Evolutionary conservation across 2,113 vertebrate species (phyloP).

Genomic region (Hydrochoerus hydrochaeris): DNA sequence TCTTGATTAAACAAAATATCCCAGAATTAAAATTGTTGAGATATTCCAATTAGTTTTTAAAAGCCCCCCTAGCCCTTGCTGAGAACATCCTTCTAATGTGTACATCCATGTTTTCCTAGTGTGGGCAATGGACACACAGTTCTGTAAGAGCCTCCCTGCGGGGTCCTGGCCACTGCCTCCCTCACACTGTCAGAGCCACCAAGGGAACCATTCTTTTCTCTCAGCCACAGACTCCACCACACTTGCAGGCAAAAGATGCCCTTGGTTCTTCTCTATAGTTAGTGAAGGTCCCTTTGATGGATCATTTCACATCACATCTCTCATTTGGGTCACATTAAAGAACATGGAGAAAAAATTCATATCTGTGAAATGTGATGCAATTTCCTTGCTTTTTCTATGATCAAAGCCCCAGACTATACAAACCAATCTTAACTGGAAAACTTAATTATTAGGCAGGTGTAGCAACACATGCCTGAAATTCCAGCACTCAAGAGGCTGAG

Average conservation of each 20-base stretch:
- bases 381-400: conserved; percentile 46
- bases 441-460: neutral
- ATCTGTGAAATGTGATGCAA: conserved; percentile 60
- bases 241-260: neutral
- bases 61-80: neutral
- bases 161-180: too few species aligned
- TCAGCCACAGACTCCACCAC: neutral
- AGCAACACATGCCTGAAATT: neutral
- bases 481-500: neutral
- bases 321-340: conserved; percentile 49
- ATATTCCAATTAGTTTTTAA: neutral
- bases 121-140: neutral
- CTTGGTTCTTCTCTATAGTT: neutral
- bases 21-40: neutral
- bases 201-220: neutral
- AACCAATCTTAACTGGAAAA: conserved; percentile 63
- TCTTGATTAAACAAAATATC: neutral
- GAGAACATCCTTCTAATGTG: neutral
- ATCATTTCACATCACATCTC: neutral
- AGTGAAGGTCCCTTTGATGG: neutral
- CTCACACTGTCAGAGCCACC: neutral
- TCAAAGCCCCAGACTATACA: conserved; percentile 41
- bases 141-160: neutral
- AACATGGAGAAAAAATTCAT: conserved; percentile 33
- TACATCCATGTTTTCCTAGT: neutral